A percentile compares a stretch with the other conserved stretches of the same genome.
Conservation (phyloP, 2,113 vertebrate genomes). For the Arothron firmamentum region DNA sequence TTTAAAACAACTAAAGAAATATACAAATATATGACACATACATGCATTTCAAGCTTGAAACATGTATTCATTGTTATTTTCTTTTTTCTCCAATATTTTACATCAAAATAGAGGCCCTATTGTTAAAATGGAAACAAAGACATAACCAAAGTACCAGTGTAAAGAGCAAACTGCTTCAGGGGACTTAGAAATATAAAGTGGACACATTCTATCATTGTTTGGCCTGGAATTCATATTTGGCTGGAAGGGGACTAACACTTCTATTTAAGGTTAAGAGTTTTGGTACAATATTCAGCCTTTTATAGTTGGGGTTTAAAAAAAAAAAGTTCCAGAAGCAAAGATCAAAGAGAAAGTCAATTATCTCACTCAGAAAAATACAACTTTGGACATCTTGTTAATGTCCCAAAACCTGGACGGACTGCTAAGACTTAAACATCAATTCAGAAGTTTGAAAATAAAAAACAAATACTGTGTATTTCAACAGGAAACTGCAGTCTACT, state of each 20-base stretch:
- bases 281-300: constrained; percentile 47
- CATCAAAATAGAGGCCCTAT: constrained; percentile 30
- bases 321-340: constrained; percentile 21
- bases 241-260: constrained; percentile 33
- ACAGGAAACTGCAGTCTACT: constrained; percentile 74
- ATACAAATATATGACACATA: constrained; percentile 54
- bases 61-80: constrained; percentile 24
- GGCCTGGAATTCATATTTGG: constrained; percentile 49
- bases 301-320: constrained; percentile 15
- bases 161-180: constrained; percentile 33
- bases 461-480: constrained; percentile 32
- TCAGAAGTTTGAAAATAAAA: constrained; percentile 46
- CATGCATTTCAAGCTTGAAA: constrained; percentile 47
- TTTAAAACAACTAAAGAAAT: constrained; percentile 29
- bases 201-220: constrained; percentile 34
- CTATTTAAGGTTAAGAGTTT: constrained; percentile 29
- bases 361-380: constrained; percentile 38
- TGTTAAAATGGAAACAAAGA: constrained; percentile 38
- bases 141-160: constrained; percentile 56
- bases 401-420: constrained; percentile 66
- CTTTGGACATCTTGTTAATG: constrained; percentile 48
- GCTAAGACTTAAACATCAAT: constrained; percentile 60
- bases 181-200: constrained; percentile 15
- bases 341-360: constrained; percentile 53
- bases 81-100: constrained; percentile 34